Evolutionary conservation across 2,888 invertebrate species (phyloP).

Genomic region (Amiota communis): DNA sequence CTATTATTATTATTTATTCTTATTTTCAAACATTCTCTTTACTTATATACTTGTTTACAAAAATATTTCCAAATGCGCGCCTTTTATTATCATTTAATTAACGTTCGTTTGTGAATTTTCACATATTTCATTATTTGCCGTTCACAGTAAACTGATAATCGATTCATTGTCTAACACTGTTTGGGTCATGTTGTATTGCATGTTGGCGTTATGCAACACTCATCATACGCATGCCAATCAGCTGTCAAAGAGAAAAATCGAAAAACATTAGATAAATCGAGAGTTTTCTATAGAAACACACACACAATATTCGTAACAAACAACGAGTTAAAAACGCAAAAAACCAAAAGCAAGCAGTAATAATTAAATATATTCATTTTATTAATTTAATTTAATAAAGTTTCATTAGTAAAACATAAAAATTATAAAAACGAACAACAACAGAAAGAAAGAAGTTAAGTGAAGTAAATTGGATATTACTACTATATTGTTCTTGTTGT

Average conservation of each 20-base stretch:
- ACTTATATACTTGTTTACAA: background rate
- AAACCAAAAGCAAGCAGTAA: background rate
- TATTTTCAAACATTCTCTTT: background rate
- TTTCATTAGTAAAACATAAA: background rate
- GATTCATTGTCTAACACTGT: background rate
- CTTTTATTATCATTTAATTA: no score
- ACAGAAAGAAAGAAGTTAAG: background rate
- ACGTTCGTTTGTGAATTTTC: no score
- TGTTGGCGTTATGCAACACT: constrained; percentile 2
- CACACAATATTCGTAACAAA: background rate
- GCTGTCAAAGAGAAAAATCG: constrained; percentile 1
- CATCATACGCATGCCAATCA: background rate
- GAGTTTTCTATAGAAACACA: constrained; percentile 7
- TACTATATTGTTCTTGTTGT: background rate
- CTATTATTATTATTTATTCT: no score
- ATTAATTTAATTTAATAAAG: background rate
- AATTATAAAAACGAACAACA: background rate
- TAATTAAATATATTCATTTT: no score
- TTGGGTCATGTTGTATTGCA: background rate
- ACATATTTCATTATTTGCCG: no score
- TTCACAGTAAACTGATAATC: no score
- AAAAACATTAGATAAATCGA: constrained; percentile 1
- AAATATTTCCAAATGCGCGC: no score
- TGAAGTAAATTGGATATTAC: no score
- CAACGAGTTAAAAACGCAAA: background rate